Evolutionary conservation across 1,140 invertebrate genomes (phyloP).

Genomic region (Pygmarrhopalites habei): DNA sequence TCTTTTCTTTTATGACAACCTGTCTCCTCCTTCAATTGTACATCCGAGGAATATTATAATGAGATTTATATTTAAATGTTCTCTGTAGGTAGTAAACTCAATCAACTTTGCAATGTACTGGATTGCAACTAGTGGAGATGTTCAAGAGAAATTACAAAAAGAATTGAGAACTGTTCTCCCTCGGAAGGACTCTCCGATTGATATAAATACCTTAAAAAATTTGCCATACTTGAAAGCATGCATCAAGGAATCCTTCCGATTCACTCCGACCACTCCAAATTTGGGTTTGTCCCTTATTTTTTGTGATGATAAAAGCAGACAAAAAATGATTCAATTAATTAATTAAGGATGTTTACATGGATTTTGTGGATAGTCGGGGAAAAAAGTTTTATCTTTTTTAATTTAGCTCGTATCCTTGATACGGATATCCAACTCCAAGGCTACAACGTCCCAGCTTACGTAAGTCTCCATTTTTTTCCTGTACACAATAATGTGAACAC

Average conservation of each 20-base stretch:
- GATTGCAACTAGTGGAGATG: conserved; percentile 42
- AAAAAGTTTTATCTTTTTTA: too few species aligned
- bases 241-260: conserved; percentile 72
- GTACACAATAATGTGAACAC: too few species aligned
- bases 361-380: too few species aligned
- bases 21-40: too few species aligned
- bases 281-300: too few species aligned
- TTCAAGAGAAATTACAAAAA: conserved; percentile 63
- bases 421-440: conserved; percentile 65
- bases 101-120: conserved; percentile 7
- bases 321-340: too few species aligned
- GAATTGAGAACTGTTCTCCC: conserved; percentile 56
- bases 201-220: conserved; percentile 54
- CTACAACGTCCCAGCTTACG: conserved; percentile 67
- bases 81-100: conserved; percentile 15
- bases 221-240: conserved; percentile 73
- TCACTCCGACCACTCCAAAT: conserved; percentile 75
- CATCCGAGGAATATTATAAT: too few species aligned
- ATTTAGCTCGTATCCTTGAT: conserved; percentile 71
- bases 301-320: too few species aligned
- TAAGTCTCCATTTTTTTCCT: conserved; percentile 47
- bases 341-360: too few species aligned
- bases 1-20: too few species aligned
- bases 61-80: too few species aligned
- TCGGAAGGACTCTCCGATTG: conserved; percentile 51